Evolutionary conservation across 2,888 invertebrate genomes (phyloP).

Genomic region (Caradrina clavipalpis): DNA sequence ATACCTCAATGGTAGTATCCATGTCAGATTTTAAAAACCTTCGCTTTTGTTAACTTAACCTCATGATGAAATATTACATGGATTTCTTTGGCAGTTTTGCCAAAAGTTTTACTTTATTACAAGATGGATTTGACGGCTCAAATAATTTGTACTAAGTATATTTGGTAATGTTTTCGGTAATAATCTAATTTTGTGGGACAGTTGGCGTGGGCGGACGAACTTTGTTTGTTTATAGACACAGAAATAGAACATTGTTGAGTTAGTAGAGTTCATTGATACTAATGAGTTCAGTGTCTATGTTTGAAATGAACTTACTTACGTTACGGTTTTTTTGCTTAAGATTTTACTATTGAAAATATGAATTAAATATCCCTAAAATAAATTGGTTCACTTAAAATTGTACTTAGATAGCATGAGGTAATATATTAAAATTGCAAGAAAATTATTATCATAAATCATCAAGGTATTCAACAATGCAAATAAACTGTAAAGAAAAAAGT

Average conservation of each 20-base stretch:
- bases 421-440: not conserved
- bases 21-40: not conserved
- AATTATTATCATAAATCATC: not conserved
- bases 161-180: conserved; percentile 18
- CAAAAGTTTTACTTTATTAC: conserved; percentile 24
- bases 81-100: conserved; percentile 22
- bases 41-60: conserved; percentile 10
- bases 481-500: not conserved
- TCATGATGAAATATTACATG: conserved; percentile 14
- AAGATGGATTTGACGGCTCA: conserved; percentile 12
- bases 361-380: not conserved
- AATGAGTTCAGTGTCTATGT: conserved; percentile 14
- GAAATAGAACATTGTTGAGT: conserved; percentile 41
- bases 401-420: not conserved
- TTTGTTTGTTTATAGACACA: conserved; percentile 31
- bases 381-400: conserved; percentile 4
- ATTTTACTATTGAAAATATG: not conserved
- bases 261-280: conserved; percentile 36
- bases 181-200: conserved; percentile 33
- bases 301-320: conserved; percentile 7
- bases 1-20: not conserved
- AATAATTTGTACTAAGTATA: conserved; percentile 18
- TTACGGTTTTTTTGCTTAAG: not conserved
- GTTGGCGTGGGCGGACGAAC: conserved; percentile 30
- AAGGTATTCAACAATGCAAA: not conserved